phyloP scores from a whole-genome alignment of 2,888 invertebrate genomes.

The Eristalis arbustorum region DNA sequence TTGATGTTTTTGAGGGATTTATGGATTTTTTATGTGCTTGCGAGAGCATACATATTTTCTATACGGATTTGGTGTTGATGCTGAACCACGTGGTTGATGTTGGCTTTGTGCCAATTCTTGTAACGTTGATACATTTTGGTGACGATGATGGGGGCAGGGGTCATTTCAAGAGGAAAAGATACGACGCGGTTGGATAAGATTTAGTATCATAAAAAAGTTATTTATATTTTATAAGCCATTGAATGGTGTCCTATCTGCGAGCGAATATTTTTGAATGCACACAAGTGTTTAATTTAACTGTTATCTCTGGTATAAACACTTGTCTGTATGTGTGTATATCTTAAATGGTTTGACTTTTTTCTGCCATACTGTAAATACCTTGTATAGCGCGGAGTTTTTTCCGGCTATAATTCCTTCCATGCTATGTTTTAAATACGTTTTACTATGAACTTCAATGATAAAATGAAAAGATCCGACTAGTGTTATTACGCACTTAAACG shows the following conservation, averaged over 20 bases:
- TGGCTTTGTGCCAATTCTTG: conserved; percentile 14
- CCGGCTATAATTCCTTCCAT: background rate
- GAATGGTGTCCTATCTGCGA: background rate
- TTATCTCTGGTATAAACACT: background rate
- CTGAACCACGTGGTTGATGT: conserved; percentile 3
- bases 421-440: background rate
- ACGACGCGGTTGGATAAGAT: conserved; percentile 16
- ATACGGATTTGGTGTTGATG: conserved; percentile 31
- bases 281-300: conserved; percentile 14
- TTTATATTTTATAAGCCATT: background rate
- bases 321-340: background rate
- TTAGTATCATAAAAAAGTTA: conserved; percentile 28
- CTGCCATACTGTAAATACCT: background rate
- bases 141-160: conserved; percentile 25
- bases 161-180: conserved; percentile 27
- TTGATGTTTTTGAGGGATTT: conserved; percentile 50
- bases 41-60: conserved; percentile 30
- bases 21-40: conserved; percentile 38
- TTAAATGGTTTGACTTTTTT: background rate
- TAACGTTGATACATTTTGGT: conserved; percentile 23
- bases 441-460: too few relatives aligned
- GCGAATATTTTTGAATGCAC: background rate
- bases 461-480: too few relatives aligned
- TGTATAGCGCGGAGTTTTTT: background rate
- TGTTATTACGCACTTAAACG: too few relatives aligned